Percentiles rank a stretch among this genome's conserved stretches.
phyloP scores from a whole-genome alignment of 2,888 invertebrate genomes.

The Cantharis flavilabris region DNA sequence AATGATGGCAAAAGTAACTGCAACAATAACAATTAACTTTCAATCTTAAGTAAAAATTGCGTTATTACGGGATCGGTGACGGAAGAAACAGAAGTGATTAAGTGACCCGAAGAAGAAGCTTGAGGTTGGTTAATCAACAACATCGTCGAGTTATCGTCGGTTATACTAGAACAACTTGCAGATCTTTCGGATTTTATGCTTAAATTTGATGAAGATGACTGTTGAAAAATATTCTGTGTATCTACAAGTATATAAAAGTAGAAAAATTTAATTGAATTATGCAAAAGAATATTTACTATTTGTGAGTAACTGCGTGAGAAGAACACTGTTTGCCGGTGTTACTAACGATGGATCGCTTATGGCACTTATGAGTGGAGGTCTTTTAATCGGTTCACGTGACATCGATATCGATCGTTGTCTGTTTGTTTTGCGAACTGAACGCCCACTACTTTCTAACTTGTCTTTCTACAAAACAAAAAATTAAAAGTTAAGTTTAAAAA shows the following conservation, averaged over 20 bases:
- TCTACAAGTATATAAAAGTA: conserved; percentile 30
- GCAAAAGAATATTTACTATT: conserved; percentile 61
- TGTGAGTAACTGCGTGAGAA: conserved; percentile 82
- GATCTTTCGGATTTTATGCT: conserved; percentile 26
- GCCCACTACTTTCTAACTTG: conserved; percentile 34
- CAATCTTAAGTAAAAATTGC: not conserved
- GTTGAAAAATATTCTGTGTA: conserved; percentile 36
- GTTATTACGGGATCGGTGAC: conserved; percentile 42
- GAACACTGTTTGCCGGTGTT: conserved; percentile 63
- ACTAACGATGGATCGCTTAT: conserved; percentile 76
- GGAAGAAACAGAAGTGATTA: conserved; percentile 54
- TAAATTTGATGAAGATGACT: conserved; percentile 5
- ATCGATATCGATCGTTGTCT: conserved; percentile 60
- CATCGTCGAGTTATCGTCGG: conserved; percentile 50
- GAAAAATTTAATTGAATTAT: conserved; percentile 35
- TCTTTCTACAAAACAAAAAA: conserved; percentile 33
- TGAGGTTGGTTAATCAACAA: conserved; percentile 59
- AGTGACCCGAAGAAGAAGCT: conserved; percentile 50
- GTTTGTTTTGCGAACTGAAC: conserved; percentile 47
- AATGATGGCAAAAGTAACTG: conserved; percentile 37
- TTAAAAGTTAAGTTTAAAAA: not conserved
- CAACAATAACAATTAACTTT: not conserved
- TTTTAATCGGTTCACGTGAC: conserved; percentile 57
- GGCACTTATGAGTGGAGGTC: conserved; percentile 71
- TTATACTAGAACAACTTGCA: conserved; percentile 37